Evolutionary conservation across 2,888 invertebrate species (phyloP), one percentile per base, ranked within the genome.

Genomic region (Neoascia interrupta): DNA sequence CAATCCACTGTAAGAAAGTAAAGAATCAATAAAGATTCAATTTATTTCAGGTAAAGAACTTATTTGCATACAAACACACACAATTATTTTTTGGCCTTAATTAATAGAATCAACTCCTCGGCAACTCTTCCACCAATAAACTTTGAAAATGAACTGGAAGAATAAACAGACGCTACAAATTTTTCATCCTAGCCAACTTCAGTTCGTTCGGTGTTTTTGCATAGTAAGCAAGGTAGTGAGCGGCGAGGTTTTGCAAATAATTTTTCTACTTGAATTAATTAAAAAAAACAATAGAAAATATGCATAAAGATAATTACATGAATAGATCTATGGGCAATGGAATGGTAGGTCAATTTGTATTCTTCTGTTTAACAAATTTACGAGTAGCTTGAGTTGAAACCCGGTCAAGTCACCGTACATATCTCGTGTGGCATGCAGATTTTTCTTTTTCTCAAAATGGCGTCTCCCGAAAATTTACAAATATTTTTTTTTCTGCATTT

Each of bases 301-400:
- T 76, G 76, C 76, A 76, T 54, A 70, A 76, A 16, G 76, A 76
- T 54, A 70, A 19, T 53, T 75, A 76, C 34, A 64, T 70, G 64
- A 63, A 28, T 13, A 54, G 64, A 41, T 47, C 70, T 28, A 36
- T 60, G 11, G 37, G 53, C 31, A 76, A 66, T 28, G 64, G 64
- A 34, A 47, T 66, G 72, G 76, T 76, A 72, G 54, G 43, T 8
- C 6, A 51, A 3, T 28, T 47, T 45, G 8, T 5, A 26, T 23
- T 3, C n/a, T 5, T 31, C 3, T 37, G 2, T 8, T 23, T 1
- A 23, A 49, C 2, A 5, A 10, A 28, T 31, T n/a, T n/a, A n/a
- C n/a, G n/a, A n/a, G n/a, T n/a, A n/a, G n/a, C n/a, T n/a, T n/a
- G n/a, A 26, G 1, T 15, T 5, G 5, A 13, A 1, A 2, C 26